Percentiles rank a stretch among this genome's conserved stretches.
Conservation (phyloP, 2,888 invertebrate genomes). For the Melinopterus prodromus region DNA sequence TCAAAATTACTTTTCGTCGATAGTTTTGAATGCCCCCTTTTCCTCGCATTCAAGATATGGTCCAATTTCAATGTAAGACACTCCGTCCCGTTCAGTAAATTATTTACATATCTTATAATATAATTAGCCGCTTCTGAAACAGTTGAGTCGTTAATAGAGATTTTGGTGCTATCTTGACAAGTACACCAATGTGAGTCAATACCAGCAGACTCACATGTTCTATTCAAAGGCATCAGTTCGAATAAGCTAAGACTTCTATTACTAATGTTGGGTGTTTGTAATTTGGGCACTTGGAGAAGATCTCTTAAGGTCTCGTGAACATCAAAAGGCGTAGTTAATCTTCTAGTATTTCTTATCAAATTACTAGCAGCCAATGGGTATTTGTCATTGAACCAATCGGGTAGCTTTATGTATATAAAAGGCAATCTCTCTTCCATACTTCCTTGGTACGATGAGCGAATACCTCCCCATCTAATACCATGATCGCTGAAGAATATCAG, state of each 20-base stretch:
- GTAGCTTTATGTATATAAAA: constrained; percentile 76
- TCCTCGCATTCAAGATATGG: constrained; percentile 71
- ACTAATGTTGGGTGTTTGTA: constrained; percentile 45
- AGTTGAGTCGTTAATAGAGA: constrained; percentile 63
- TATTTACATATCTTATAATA: constrained; percentile 73
- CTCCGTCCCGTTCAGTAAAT: constrained; percentile 65
- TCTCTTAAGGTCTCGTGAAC: constrained; percentile 81
- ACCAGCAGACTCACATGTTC: constrained; percentile 80
- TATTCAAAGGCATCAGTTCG: constrained; percentile 71
- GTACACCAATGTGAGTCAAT: constrained; percentile 91
- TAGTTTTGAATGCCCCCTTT: constrained; percentile 55
- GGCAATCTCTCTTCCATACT: constrained; percentile 89
- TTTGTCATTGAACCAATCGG: constrained; percentile 72
- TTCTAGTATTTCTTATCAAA: constrained; percentile 70
- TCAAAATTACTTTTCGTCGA: constrained; percentile 55
- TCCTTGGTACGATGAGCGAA: constrained; percentile 85
- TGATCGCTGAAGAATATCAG: constrained; percentile 87
- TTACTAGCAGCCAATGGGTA: constrained; percentile 71
- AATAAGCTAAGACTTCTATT: constrained; percentile 71
- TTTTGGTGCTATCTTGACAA: constrained; percentile 73
- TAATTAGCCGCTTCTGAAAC: constrained; percentile 69
- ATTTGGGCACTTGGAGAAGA: constrained; percentile 63
- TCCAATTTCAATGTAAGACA: constrained; percentile 73
- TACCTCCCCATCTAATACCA: constrained; percentile 87
- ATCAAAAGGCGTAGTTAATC: constrained; percentile 87